Evolutionary conservation across 2,113 vertebrate species (phyloP).

Genomic region (Plotosus lineatus): DNA sequence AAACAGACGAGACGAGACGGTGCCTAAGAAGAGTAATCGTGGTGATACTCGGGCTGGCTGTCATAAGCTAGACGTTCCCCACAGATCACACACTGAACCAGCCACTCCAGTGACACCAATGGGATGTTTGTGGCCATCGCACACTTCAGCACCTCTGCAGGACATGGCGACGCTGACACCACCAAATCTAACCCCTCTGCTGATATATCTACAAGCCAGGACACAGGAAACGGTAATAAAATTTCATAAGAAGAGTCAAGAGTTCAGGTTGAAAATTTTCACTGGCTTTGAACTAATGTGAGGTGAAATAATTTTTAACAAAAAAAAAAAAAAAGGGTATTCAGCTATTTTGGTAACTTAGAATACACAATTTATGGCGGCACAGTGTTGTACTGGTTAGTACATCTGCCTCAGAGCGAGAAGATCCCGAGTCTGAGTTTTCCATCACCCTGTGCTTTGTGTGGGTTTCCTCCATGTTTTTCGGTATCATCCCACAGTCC

Average conservation of each 20-base stretch:
- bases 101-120: slow-evolving; percentile 90
- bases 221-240: background rate
- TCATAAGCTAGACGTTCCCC: slow-evolving; percentile 82
- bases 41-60: slow-evolving; percentile 82
- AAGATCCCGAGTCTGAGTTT: too few species aligned
- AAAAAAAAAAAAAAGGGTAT: background rate
- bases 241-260: background rate
- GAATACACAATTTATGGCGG: background rate
- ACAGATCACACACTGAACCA: slow-evolving; percentile 90
- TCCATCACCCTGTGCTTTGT: too few species aligned
- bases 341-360: background rate
- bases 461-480: too few species aligned
- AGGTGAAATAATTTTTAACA: background rate
- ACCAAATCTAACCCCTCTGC: slow-evolving; percentile 85
- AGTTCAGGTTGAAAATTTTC: background rate
- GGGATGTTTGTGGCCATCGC: slow-evolving; percentile 80
- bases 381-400: too few species aligned
- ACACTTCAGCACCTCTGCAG: slow-evolving; percentile 76
- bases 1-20: background rate
- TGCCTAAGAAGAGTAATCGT: slow-evolving; percentile 64
- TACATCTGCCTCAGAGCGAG: too few species aligned
- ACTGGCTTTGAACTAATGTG: background rate
- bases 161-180: slow-evolving; percentile 82
- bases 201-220: slow-evolving; percentile 74
- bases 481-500: too few species aligned